Evolutionary conservation across 2,797 vertebrate genomes (phyloP).

Genomic region (Pteropus rufus): DNA sequence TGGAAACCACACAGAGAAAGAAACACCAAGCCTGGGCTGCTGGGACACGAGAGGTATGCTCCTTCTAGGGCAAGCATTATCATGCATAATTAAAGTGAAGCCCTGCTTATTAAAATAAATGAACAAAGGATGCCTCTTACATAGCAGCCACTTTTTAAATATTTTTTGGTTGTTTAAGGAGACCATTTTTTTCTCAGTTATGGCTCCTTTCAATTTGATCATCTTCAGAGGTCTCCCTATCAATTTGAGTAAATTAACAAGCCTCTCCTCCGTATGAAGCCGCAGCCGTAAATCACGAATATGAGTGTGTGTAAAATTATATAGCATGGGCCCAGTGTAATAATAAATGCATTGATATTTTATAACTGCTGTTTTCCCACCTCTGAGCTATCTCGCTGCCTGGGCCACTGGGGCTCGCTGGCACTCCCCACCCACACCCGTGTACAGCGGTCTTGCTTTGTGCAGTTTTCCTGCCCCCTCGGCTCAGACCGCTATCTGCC

Average conservation of each 20-base stretch:
- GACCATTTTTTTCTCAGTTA: neutral
- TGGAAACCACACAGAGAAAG: neutral
- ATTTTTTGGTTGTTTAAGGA: neutral
- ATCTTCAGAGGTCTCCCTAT: conserved; percentile 61
- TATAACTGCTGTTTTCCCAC: conserved; percentile 59
- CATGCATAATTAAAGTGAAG: conserved; percentile 70
- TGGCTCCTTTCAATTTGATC: conserved; percentile 18
- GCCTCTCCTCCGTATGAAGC: conserved; percentile 46
- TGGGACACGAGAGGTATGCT: neutral
- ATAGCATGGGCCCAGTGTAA: conserved; percentile 68
- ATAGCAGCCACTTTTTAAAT: neutral
- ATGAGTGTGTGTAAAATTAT: conserved; percentile 69
- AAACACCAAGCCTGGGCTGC: neutral
- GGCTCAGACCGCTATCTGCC: conserved; percentile 58
- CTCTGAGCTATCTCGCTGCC: conserved; percentile 35
- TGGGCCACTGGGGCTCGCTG: conserved; percentile 66
- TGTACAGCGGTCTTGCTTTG: conserved; percentile 51
- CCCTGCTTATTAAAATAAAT: conserved; percentile 66
- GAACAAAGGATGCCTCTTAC: conserved; percentile 65
- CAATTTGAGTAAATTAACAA: conserved; percentile 69
- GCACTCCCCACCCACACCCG: neutral
- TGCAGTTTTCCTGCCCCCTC: conserved; percentile 39
- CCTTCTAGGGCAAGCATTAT: conserved; percentile 36
- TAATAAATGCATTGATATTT: conserved; percentile 73
- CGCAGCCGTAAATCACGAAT: conserved; percentile 64